phyloP scores from a whole-genome alignment of 2,888 invertebrate species.

The Platycnemis pennipes region DNA sequence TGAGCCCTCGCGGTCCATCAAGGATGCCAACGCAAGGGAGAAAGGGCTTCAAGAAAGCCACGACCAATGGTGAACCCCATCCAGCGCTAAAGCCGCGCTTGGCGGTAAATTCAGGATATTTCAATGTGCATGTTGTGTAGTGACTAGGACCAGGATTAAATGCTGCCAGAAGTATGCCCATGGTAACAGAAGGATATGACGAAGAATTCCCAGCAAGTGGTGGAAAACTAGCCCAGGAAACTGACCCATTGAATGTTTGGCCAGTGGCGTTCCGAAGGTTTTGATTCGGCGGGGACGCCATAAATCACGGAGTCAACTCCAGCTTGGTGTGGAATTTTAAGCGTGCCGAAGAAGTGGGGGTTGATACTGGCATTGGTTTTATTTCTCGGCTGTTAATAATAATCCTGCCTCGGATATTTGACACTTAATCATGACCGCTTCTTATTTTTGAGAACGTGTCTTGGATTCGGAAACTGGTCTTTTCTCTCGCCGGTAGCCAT shows the following conservation, averaged over 20 bases:
- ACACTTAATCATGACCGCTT: background rate
- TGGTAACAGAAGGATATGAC: too few relatives aligned
- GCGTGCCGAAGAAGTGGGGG: background rate
- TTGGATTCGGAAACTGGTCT: background rate
- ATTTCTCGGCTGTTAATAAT: background rate
- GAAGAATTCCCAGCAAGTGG: too few relatives aligned
- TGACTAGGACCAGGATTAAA: too few relatives aligned
- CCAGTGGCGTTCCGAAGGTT: background rate
- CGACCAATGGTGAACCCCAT: too few relatives aligned
- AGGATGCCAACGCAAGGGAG: too few relatives aligned
- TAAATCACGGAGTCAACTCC: background rate
- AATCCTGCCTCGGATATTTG: background rate
- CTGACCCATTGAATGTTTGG: background rate
- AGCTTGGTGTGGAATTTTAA: background rate
- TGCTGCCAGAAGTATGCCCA: too few relatives aligned
- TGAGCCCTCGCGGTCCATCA: too few relatives aligned
- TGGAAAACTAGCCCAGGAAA: background rate
- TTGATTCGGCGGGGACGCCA: background rate
- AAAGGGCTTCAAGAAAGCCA: too few relatives aligned
- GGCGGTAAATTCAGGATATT: too few relatives aligned
- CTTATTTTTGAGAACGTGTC: background rate
- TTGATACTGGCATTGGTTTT: background rate
- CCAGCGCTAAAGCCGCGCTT: too few relatives aligned
- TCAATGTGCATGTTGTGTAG: too few relatives aligned
- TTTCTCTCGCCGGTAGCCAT: background rate